phyloP scores from a whole-genome alignment of 1,140 invertebrate species.

The Dolichoris vasculosae region DNA sequence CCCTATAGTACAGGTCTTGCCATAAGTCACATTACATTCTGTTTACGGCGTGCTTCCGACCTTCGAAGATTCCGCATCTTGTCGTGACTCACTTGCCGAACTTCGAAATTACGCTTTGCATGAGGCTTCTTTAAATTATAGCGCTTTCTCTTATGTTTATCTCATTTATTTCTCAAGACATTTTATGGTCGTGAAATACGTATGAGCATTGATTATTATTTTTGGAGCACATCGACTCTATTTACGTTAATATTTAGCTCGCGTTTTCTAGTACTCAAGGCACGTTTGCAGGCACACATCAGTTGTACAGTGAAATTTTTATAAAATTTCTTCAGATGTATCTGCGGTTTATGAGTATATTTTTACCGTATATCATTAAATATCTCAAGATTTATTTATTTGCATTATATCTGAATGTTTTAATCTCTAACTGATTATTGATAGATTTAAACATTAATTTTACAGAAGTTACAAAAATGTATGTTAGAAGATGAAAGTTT shows the following conservation, averaged over 20 bases:
- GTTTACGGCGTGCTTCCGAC: conserved; percentile 64
- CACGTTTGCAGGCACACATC: not conserved
- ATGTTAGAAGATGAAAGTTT: not conserved
- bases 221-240: not conserved
- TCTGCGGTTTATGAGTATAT: not conserved
- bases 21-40: conserved; percentile 62
- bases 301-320: not conserved
- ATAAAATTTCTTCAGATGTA: not conserved
- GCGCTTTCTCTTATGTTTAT: too few species aligned
- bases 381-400: not conserved
- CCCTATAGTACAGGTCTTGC: conserved; percentile 58
- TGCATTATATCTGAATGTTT: not conserved
- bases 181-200: not conserved
- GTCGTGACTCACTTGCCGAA: not conserved
- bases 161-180: conserved; percentile 22
- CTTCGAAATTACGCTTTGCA: conserved; percentile 14
- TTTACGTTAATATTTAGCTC: conserved; percentile 11
- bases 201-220: conserved; percentile 29
- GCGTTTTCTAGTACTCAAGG: not conserved
- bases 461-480: not conserved
- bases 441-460: not conserved
- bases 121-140: not conserved
- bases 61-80: conserved; percentile 29
- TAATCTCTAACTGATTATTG: not conserved
- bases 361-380: not conserved